A percentile compares a stretch with the other conserved stretches of the same genome.
phyloP scores from a whole-genome alignment of 2,797 vertebrate species.

The Falco columbarius region DNA sequence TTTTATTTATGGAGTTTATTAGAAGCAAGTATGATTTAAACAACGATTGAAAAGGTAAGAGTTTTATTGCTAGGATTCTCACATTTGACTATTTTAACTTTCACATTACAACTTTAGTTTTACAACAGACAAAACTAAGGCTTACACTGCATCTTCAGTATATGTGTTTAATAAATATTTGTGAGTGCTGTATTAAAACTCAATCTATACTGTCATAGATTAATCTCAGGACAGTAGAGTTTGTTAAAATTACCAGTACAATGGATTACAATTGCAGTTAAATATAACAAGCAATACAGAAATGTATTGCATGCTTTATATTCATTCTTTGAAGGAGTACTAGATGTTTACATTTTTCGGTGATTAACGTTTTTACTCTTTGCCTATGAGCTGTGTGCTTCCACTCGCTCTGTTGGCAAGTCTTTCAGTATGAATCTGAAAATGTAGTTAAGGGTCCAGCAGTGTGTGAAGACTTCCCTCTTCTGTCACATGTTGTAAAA shows the following conservation, averaged over 20 bases:
- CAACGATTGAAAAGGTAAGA: background rate
- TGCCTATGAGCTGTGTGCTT: background rate
- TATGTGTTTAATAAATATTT: background rate
- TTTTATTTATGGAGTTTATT: background rate
- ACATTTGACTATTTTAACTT: background rate
- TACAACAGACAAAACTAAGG: background rate
- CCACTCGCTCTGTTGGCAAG: background rate
- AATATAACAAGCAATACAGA: background rate
- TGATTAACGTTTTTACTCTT: background rate
- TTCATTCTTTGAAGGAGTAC: background rate
- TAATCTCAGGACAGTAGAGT: background rate
- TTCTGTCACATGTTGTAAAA: conserved; percentile 2
- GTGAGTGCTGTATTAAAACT: background rate
- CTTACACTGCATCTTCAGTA: background rate
- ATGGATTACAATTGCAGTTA: background rate
- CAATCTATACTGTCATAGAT: background rate
- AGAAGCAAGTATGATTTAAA: background rate
- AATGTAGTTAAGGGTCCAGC: background rate
- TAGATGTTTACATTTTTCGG: background rate
- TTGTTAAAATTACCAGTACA: background rate
- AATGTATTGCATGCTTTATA: background rate
- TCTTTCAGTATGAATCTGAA: background rate
- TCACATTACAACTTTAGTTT: background rate
- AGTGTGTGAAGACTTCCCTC: background rate
- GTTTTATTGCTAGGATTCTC: background rate